Evolutionary conservation across 1,140 invertebrate genomes (phyloP).

Genomic region (Sinonovacula constricta): DNA sequence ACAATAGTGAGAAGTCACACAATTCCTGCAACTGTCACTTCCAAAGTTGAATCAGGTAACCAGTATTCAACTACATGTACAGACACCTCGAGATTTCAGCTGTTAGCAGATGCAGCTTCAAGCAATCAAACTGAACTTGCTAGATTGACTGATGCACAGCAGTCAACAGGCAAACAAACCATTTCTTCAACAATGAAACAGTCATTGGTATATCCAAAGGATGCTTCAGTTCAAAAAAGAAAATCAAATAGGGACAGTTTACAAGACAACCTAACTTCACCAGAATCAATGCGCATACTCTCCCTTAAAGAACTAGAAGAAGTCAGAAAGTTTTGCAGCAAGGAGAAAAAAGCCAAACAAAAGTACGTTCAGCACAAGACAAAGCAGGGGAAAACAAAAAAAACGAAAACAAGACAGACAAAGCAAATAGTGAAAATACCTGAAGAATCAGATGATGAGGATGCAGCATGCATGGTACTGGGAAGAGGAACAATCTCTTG

Average conservation of each 20-base stretch:
- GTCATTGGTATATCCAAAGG: background rate
- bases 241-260: background rate
- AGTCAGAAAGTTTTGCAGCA: background rate
- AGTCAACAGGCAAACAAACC: too few relatives aligned
- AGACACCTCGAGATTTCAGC: background rate
- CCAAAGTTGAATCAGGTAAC: background rate
- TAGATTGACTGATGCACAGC: background rate
- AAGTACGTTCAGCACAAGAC: too few relatives aligned
- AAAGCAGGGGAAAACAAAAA: too few relatives aligned
- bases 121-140: background rate
- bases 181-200: background rate
- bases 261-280: background rate
- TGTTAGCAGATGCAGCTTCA: slow-evolving; percentile 3
- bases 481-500: background rate
- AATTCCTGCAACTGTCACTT: too few relatives aligned
- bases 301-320: background rate
- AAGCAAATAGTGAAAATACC: too few relatives aligned
- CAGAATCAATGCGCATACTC: background rate
- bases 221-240: slow-evolving; percentile 5
- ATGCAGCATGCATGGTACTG: background rate
- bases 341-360: background rate
- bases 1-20: too few relatives aligned
- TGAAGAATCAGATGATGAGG: background rate
- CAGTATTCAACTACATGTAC: background rate
- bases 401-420: too few relatives aligned